Conservation (phyloP, 2,888 invertebrate genomes). For the Pharmacophagus antenor region DNA sequence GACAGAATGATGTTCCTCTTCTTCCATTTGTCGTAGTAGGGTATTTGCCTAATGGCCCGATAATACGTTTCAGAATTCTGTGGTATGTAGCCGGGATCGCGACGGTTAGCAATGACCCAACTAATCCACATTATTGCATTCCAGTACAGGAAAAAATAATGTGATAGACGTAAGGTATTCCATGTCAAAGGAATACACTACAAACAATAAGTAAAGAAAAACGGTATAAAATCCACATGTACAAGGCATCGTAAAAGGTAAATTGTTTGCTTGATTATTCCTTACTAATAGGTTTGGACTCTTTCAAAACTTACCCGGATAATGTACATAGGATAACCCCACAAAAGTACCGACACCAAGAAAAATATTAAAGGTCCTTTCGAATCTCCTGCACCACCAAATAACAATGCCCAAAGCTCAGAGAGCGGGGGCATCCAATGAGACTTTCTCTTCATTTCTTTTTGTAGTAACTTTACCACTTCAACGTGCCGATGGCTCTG, state of each 20-base stretch:
- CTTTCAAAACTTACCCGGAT: conserved; percentile 82
- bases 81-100: conserved; percentile 94
- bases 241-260: too few relatives aligned
- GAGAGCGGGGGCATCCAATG: conserved; percentile 94
- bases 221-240: not conserved
- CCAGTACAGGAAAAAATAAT: conserved; percentile 95
- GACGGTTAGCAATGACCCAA: conserved; percentile 93
- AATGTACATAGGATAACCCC: conserved; percentile 97
- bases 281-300: too few relatives aligned
- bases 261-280: too few relatives aligned
- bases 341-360: conserved; percentile 90
- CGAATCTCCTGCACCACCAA: conserved; percentile 94
- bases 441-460: conserved; percentile 89
- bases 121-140: conserved; percentile 96
- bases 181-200: conserved; percentile 94
- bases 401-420: conserved; percentile 93
- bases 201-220: not conserved
- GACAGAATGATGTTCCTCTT: conserved; percentile 90
- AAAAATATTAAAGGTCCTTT: conserved; percentile 93
- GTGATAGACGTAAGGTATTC: conserved; percentile 91
- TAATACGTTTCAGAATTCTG: conserved; percentile 95
- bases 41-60: conserved; percentile 94
- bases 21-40: conserved; percentile 95
- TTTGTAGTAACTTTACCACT: conserved; percentile 89
- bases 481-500: conserved; percentile 93